phyloP scores from a whole-genome alignment of 2,797 vertebrate genomes.

The Hapalemur alaotrensis region DNA sequence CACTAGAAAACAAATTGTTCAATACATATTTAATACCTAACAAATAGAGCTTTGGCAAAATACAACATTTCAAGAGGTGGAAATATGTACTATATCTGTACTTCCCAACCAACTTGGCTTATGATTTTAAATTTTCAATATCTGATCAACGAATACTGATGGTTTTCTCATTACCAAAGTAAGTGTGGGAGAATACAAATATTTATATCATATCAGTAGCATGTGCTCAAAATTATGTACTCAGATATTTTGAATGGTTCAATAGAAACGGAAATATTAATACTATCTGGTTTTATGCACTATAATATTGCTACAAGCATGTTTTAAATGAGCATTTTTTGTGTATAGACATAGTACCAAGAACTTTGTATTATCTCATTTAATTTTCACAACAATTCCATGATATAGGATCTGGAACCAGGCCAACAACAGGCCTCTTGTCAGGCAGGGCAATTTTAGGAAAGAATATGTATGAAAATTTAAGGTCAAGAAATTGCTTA shows the following conservation, averaged over 20 bases:
- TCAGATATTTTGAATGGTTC: neutral
- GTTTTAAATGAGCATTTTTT: neutral
- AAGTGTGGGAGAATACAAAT: neutral
- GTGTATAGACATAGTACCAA: neutral
- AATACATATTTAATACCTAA: neutral
- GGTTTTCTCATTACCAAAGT: neutral
- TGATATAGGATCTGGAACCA: neutral
- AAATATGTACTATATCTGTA: neutral
- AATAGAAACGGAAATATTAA: neutral
- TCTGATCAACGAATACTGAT: neutral
- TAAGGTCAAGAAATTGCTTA: neutral
- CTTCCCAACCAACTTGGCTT: neutral
- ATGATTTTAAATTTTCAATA: neutral
- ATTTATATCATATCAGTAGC: neutral
- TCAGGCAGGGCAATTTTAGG: neutral
- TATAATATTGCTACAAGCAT: neutral
- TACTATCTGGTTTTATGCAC: neutral
- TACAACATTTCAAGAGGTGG: neutral
- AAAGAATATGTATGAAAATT: neutral
- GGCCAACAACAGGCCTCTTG: neutral
- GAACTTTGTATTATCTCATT: neutral
- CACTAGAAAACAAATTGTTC: neutral
- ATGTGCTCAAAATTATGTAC: neutral
- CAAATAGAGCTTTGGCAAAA: neutral
- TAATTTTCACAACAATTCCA: neutral